Conservation (phyloP, 2,113 vertebrate genomes). For the Tonatia bakeri region DNA sequence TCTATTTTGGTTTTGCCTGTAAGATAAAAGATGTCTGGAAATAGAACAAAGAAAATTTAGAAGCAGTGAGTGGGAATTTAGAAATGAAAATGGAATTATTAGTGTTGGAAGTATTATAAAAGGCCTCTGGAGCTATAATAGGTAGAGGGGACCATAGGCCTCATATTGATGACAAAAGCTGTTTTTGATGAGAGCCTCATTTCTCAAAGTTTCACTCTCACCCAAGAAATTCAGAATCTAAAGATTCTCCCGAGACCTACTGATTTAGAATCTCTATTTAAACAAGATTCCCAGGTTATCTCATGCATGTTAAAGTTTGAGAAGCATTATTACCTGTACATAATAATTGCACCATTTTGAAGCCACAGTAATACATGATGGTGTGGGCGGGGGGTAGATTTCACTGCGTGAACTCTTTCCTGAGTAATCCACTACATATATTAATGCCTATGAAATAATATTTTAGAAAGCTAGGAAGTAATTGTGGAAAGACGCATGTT, state of each 20-base stretch:
- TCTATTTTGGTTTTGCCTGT: constrained; percentile 13
- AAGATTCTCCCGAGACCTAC: not conserved
- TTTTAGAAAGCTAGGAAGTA: not conserved
- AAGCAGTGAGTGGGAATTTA: not conserved
- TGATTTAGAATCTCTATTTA: not conserved
- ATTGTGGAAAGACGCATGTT: not conserved
- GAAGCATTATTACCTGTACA: not conserved
- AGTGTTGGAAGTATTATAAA: not conserved
- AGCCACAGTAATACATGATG: not conserved
- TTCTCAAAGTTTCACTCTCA: not conserved
- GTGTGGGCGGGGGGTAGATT: too few species aligned
- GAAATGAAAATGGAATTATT: not conserved
- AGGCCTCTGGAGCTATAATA: not conserved
- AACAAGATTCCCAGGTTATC: not conserved
- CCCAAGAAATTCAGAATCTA: not conserved
- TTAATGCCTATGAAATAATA: not conserved
- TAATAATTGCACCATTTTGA: not conserved
- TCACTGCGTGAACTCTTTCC: not conserved
- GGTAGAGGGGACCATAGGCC: not conserved
- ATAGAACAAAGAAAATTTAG: not conserved
- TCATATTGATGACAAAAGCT: not conserved
- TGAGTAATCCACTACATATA: not conserved
- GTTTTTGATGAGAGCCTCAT: not conserved
- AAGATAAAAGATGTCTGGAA: not conserved
- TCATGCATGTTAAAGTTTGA: not conserved